phyloP scores from a whole-genome alignment of 2,797 vertebrate genomes.

The Tiaroga cobitis region DNA sequence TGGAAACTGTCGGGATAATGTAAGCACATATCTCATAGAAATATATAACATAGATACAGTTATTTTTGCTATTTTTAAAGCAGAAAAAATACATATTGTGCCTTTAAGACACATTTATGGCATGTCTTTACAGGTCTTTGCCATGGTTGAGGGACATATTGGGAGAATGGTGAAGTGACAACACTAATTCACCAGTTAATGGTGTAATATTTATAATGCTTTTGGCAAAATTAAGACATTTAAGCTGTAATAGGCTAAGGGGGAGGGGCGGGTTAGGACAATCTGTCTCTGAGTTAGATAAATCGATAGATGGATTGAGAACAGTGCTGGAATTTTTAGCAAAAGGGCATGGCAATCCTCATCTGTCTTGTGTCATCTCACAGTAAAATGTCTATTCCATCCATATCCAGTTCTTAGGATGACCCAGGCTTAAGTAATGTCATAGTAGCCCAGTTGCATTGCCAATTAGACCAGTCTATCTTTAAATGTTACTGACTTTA shows the following conservation, averaged over 20 bases:
- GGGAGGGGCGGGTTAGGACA: background rate
- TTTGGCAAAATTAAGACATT: constrained; percentile 22
- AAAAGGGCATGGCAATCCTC: constrained; percentile 17
- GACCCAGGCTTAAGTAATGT: background rate
- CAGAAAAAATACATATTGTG: too few species aligned
- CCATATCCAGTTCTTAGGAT: constrained; percentile 4
- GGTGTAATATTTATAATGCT: constrained; percentile 43
- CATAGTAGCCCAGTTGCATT: background rate
- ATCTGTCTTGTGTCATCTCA: constrained; percentile 40
- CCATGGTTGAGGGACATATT: background rate
- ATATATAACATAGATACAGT: too few species aligned
- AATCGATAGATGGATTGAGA: constrained; percentile 10
- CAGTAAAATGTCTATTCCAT: background rate
- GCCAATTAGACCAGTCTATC: too few species aligned
- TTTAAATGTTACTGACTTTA: too few species aligned
- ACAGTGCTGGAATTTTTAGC: constrained; percentile 1
- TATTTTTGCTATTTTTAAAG: too few species aligned
- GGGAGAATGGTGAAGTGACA: constrained; percentile 5
- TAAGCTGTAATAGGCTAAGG: constrained; percentile 1
- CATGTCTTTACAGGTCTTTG: constrained; percentile 16
- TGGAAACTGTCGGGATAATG: too few species aligned
- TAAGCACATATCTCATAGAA: too few species aligned
- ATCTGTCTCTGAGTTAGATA: constrained; percentile 15
- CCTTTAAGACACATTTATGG: constrained; percentile 17
- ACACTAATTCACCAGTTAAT: constrained; percentile 25